Conservation (phyloP, 2,113 vertebrate species). For the Bubo bubo region DNA sequence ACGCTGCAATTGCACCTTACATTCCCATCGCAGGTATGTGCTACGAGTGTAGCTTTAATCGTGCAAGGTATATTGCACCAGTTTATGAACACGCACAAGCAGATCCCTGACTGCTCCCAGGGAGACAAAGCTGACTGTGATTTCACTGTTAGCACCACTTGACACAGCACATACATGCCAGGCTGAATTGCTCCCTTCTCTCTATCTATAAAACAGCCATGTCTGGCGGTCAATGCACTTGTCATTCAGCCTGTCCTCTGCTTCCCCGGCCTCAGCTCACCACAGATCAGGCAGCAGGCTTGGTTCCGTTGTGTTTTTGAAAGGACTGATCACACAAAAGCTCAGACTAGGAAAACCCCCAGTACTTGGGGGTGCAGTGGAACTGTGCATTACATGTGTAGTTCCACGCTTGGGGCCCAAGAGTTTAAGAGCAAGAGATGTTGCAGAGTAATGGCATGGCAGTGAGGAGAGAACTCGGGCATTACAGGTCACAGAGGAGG, state of each 20-base stretch:
- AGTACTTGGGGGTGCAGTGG: not conserved
- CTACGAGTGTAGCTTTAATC: not conserved
- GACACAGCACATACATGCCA: not conserved
- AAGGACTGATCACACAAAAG: not conserved
- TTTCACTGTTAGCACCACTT: not conserved
- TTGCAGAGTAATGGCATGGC: not conserved
- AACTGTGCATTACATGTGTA: fast-evolving
- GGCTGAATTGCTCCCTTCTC: not conserved
- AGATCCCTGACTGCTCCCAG: not conserved
- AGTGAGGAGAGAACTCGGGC: not conserved
- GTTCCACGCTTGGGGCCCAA: not conserved
- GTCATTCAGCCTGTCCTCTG: not conserved
- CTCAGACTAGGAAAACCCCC: not conserved
- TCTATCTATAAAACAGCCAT: fast-evolving
- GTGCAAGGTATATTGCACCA: not conserved
- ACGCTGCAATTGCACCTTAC: not conserved
- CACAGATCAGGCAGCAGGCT: not conserved
- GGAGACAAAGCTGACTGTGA: not conserved
- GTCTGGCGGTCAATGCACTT: not conserved
- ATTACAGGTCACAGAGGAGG: not conserved
- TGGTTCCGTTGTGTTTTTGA: fast-evolving
- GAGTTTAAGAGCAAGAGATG: not conserved
- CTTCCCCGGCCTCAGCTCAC: not conserved
- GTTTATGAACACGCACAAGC: not conserved
- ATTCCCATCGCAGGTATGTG: fast-evolving